Conservation (phyloP, 2,113 vertebrate species). For the Raphicerus campestris region DNA sequence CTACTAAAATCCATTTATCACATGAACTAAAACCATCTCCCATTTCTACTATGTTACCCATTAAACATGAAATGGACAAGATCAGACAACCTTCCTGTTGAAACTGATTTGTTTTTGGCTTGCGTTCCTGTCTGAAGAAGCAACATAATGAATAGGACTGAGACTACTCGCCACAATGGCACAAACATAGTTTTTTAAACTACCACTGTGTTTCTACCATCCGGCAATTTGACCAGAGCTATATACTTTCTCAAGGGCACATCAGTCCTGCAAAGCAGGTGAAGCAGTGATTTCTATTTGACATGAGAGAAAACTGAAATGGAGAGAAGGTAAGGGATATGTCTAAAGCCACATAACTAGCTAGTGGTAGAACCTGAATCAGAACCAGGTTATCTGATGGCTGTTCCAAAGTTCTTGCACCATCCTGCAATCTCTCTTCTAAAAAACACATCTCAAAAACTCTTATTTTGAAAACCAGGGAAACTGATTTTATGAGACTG, state of each 20-base stretch:
- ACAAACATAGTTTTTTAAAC: not conserved
- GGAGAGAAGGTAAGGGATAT: not conserved
- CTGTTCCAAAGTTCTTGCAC: not conserved
- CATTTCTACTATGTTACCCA: not conserved
- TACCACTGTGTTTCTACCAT: not conserved
- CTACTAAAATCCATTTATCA: not conserved
- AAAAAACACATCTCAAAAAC: not conserved
- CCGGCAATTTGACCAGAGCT: not conserved
- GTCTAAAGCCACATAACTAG: not conserved
- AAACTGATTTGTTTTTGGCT: not conserved
- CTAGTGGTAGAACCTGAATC: constrained; percentile 37
- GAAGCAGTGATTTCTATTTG: not conserved
- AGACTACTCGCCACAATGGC: not conserved
- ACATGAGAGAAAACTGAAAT: not conserved
- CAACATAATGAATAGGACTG: not conserved
- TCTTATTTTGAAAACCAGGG: constrained; percentile 5
- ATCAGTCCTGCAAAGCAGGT: not conserved
- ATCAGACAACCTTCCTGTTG: not conserved
- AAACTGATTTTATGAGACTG: constrained; percentile 54
- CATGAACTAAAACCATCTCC: not conserved
- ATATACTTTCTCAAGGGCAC: not conserved
- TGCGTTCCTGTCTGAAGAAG: not conserved
- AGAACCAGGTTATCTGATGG: constrained; percentile 16
- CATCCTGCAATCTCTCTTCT: not conserved
- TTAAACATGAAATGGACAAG: constrained; percentile 18